Base-by-base conservation (phyloP, 2,888 invertebrate genomes). In the Caenorhabditis zanzibari region DNA sequence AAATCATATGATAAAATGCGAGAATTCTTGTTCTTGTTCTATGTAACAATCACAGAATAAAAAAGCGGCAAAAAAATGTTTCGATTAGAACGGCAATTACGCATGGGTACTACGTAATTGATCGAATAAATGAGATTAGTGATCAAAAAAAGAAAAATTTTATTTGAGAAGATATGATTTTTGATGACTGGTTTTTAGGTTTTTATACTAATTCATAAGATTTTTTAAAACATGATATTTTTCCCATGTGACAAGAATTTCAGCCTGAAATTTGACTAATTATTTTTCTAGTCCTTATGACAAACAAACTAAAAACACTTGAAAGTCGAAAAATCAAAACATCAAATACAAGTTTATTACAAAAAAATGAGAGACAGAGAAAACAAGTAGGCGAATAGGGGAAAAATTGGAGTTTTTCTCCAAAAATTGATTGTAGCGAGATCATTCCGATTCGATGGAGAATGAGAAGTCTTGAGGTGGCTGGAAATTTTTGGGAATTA, bases 361-460 rank as follows among this genome's bases (percentile, higher is more conserved):
- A 54, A 54, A 54, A 54, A 54, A 12, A n/a, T 49, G 16, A n/a
- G n/a, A 49, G n/a, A 19, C 19, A 49, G 6, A 49, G 19, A 49
- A 44, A 49, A 49, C 49, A 49, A 49, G 49, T 49, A 49, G 7
- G 19, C n/a, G 19, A 26, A 24, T 2, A 24, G 26, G 9, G 14
- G 54, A 54, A 26, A 52, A n/a, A 52, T 22, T 52, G 52, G 4
- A 24, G 26, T 19, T 52, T 52, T 52, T 19, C 26, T 54, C 26
- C 10, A 1, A 54, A 26, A 26, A 14, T 56, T 16, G 4, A 1
- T 24, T 14, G 16, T 56, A 2, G 5, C 28, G 3, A 56, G 14
- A 56, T 56, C 28, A 61, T 16, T 61, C 61, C 12, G 61, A 61
- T 35, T 59, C 59, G 24, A 61, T 61, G 2, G 41, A 61, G 41